phyloP scores from a whole-genome alignment of 2,113 vertebrate genomes.

The Triplophysa tibetana region DNA sequence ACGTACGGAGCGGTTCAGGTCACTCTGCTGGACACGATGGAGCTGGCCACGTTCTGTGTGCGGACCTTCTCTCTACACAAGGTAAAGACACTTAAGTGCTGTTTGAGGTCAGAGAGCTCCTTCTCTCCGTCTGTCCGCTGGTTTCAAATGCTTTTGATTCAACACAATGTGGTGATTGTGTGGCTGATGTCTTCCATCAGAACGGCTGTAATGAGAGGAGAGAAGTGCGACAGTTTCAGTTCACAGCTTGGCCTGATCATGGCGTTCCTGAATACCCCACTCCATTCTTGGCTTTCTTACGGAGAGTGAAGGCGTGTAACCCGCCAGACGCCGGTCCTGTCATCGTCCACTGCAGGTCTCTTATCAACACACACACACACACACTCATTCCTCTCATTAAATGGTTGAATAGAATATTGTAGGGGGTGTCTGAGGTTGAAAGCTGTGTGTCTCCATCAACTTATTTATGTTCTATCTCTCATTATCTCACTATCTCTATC shows the following conservation, averaged over 20 bases:
- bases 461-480: too few species aligned
- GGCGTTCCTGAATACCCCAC: constrained; percentile 96
- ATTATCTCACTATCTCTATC: too few species aligned
- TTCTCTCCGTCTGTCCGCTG: not conserved
- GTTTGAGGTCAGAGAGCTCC: too few species aligned
- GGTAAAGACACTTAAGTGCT: constrained; percentile 66
- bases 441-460: too few species aligned
- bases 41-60: constrained; percentile 51
- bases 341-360: constrained; percentile 95
- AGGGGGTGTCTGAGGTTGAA: too few species aligned
- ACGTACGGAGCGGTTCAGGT: constrained; percentile 93
- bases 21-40: constrained; percentile 63
- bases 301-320: constrained; percentile 95
- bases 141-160: too few species aligned
- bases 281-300: constrained; percentile 93
- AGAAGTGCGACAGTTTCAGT: constrained; percentile 98
- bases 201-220: constrained; percentile 91
- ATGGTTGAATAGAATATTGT: too few species aligned
- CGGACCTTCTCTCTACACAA: constrained; percentile 90
- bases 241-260: constrained; percentile 95
- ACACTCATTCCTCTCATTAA: too few species aligned
- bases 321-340: constrained; percentile 92
- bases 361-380: not conserved
- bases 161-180: too few species aligned
- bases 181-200: constrained; percentile 64